phyloP scores from a whole-genome alignment of 2,113 vertebrate genomes.

The Isurus oxyrinchus region DNA sequence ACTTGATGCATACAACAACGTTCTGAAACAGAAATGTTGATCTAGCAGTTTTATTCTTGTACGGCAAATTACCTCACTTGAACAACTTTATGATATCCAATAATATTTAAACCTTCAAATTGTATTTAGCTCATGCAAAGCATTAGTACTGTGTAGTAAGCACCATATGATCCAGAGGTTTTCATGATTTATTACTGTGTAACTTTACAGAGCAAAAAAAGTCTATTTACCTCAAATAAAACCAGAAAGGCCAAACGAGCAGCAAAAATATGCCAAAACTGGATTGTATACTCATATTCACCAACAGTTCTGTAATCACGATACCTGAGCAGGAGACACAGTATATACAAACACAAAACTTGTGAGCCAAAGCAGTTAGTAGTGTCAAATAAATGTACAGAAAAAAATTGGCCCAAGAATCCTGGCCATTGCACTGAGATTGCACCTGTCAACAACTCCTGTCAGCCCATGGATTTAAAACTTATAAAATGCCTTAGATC shows the following conservation, averaged over 20 bases:
- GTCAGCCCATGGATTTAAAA: not conserved
- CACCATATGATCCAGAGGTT: not conserved
- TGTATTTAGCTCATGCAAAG: not conserved
- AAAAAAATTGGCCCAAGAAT: not conserved
- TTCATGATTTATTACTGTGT: not conserved
- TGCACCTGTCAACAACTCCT: not conserved
- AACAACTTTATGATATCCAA: not conserved
- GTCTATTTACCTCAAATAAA: slow-evolving; percentile 73
- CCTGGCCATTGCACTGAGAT: not conserved
- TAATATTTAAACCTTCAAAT: not conserved
- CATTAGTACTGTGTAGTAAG: not conserved
- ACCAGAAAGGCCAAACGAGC: slow-evolving; percentile 81
- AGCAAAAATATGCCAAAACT: slow-evolving; percentile 83
- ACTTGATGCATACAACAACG: slow-evolving; percentile 74
- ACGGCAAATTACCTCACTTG: not conserved
- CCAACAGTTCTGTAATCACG: slow-evolving; percentile 68
- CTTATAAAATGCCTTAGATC: not conserved
- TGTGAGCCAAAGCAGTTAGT: not conserved
- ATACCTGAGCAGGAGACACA: slow-evolving; percentile 59
- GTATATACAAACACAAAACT: not conserved
- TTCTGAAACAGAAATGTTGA: slow-evolving; percentile 60
- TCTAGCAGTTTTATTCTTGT: not conserved
- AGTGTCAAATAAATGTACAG: not conserved
- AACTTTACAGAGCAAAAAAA: not conserved
- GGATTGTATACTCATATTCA: slow-evolving; percentile 60